These are phyloP conservation scores for Formica aserva DNA, from an alignment of 2,888 invertebrate genomes.

Conservation along the genomic window DNA sequence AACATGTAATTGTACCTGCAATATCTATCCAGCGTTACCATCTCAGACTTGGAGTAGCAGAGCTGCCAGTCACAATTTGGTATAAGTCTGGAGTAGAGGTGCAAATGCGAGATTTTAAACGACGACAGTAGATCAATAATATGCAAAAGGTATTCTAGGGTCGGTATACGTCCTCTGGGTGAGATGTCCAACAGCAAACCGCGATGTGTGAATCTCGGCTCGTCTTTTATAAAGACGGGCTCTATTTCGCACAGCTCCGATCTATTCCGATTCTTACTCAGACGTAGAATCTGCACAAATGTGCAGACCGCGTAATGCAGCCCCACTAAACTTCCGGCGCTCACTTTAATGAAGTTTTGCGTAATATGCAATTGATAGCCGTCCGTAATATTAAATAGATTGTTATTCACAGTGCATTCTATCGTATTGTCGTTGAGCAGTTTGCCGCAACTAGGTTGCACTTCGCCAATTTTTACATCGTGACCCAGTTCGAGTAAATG, in stretches of 20 bases:
- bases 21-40: constrained; percentile 87
- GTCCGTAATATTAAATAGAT: constrained; percentile 85
- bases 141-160: constrained; percentile 86
- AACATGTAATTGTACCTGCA: constrained; percentile 82
- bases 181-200: constrained; percentile 88
- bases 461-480: constrained; percentile 86
- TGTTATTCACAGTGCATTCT: constrained; percentile 87
- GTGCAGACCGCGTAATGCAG: constrained; percentile 88
- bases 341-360: constrained; percentile 86
- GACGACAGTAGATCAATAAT: constrained; percentile 87
- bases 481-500: constrained; percentile 86
- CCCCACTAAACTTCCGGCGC: constrained; percentile 87
- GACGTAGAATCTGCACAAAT: constrained; percentile 87
- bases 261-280: constrained; percentile 83
- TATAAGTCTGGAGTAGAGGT: constrained; percentile 86
- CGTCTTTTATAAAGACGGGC: constrained; percentile 87
- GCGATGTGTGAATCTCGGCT: constrained; percentile 87
- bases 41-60: constrained; percentile 86
- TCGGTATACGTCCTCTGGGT: constrained; percentile 87
- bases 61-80: constrained; percentile 86
- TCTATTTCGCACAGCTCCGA: constrained; percentile 82
- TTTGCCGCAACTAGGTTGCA: constrained; percentile 84
- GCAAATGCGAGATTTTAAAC: constrained; percentile 87
- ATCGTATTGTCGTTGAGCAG: constrained; percentile 85
- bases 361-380: constrained; percentile 87